These are phyloP conservation scores for Ephydatia muelleri DNA, from an alignment of 37 sponge, comb jelly and placozoan species.

Conservation along the genomic window DNA sequence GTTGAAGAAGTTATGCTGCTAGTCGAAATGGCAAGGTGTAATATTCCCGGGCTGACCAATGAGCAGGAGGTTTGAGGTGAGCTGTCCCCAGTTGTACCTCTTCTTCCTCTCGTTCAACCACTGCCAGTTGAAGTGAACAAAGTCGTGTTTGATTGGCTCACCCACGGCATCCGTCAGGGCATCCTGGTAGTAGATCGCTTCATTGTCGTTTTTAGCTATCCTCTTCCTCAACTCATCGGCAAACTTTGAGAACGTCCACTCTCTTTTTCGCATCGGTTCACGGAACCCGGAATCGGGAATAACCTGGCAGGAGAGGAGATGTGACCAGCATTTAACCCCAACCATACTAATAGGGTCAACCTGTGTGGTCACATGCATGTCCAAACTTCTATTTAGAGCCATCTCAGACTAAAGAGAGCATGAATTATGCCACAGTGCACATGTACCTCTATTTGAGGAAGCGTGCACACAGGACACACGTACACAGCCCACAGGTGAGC, in stretches of 20 bases:
- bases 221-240: slow-evolving; percentile 36
- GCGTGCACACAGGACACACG: too few relatives aligned
- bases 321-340: too few relatives aligned
- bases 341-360: not conserved
- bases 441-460: not conserved
- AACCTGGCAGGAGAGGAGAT: too few relatives aligned
- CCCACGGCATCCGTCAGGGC: slow-evolving; percentile 73
- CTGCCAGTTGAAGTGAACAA: slow-evolving; percentile 84
- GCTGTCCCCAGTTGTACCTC: slow-evolving; percentile 75
- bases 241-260: slow-evolving; percentile 77
- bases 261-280: slow-evolving; percentile 59
- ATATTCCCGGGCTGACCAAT: slow-evolving; percentile 73
- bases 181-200: slow-evolving; percentile 71
- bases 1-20: too few relatives aligned
- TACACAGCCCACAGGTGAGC: too few relatives aligned
- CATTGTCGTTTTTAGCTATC: slow-evolving; percentile 33
- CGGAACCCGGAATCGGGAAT: too few relatives aligned
- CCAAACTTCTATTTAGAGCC: too few relatives aligned
- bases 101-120: slow-evolving; percentile 68
- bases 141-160: slow-evolving; percentile 62
- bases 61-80: slow-evolving; percentile 81
- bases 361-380: too few relatives aligned
- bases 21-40: too few relatives aligned
- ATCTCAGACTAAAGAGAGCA: too few relatives aligned
- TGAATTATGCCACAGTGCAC: not conserved